Base-by-base conservation (phyloP, 2,888 invertebrate genomes). In the Lymantria dispar region DNA sequence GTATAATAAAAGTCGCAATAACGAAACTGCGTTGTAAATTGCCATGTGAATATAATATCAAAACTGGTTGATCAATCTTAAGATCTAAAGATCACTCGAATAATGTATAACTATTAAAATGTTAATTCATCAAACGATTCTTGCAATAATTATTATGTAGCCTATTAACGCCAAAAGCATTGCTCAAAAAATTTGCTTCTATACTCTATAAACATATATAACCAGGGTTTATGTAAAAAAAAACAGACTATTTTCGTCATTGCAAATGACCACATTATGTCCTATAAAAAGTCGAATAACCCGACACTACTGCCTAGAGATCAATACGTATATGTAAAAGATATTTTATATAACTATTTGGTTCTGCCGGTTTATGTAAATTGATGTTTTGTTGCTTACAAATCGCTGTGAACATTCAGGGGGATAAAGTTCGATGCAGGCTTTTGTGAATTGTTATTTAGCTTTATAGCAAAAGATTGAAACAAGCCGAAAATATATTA, bases 91-190 rank as follows among this genome's bases (percentile, higher is more conserved):
- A n/a, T n/a, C n/a, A n/a, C n/a, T n/a, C n/a, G n/a, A n/a, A n/a
- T n/a, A n/a, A n/a, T 22, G 5, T 22, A 22, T 47, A 54, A 63
- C 69, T 73, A 74, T 73, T 72, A 65, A 73, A 70, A 72, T 70
- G 54, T 53, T n/a, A n/a, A n/a, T n/a, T 56, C 58, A 66, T 58
- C 57, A 52, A 43, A 69, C 71, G 64, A 55, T 60, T 66, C 64
- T 52, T 60, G 74, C n/a, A n/a, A n/a, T n/a, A n/a, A n/a, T n/a
- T n/a, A n/a, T n/a, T n/a, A n/a, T n/a, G n/a, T n/a, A n/a, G n/a
- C 73, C 76, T 72, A 72, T 61, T 62, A 70, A 74, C 76, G 76
- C 74, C 70, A 70, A 54, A 45, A 58, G 53, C 56, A 69, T 70
- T 63, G 66, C 57, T 57, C 50, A 63, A 62, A 58, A 66, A 70